Conservation (phyloP, 1,140 invertebrate species). For the Euura lappo region DNA sequence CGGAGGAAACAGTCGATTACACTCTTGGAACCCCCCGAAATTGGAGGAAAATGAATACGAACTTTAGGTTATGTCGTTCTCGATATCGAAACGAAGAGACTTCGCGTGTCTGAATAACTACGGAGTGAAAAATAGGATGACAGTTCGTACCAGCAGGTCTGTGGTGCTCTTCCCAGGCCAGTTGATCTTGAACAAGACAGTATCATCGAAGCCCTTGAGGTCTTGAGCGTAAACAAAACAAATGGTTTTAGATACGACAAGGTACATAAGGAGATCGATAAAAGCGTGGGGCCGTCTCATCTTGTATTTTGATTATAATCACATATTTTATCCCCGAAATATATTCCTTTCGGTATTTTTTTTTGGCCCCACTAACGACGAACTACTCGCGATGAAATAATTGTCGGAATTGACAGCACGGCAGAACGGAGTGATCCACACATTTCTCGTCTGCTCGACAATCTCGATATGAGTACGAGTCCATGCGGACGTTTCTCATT, state of each 20-base stretch:
- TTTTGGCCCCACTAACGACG: neutral
- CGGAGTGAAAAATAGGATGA: slow-evolving; percentile 19
- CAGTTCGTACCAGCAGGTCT: slow-evolving; percentile 56
- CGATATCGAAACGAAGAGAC: slow-evolving; percentile 12
- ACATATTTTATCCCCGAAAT: neutral
- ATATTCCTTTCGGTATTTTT: neutral
- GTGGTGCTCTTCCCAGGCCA: slow-evolving; percentile 72
- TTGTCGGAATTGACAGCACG: neutral
- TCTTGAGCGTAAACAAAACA: slow-evolving; percentile 52
- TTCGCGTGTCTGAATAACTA: slow-evolving; percentile 15
- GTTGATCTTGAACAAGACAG: slow-evolving; percentile 79
- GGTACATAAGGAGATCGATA: neutral
- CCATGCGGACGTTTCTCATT: neutral
- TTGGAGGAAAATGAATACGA: slow-evolving; percentile 1
- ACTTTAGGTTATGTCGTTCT: neutral
- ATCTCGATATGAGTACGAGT: neutral
- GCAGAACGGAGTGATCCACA: neutral
- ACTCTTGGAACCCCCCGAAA: too few relatives aligned
- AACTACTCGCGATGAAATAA: neutral
- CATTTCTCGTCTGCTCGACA: neutral
- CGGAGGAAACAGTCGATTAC: neutral
- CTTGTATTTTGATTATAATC: neutral
- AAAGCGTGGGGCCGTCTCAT: neutral
- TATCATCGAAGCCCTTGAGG: slow-evolving; percentile 81
- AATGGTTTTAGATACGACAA: neutral